A percentile compares a stretch with the other conserved stretches of the same genome.
These are phyloP conservation scores for Ypsolopha scabrella DNA, from an alignment of 2,888 invertebrate species.

Conservation along the genomic window DNA sequence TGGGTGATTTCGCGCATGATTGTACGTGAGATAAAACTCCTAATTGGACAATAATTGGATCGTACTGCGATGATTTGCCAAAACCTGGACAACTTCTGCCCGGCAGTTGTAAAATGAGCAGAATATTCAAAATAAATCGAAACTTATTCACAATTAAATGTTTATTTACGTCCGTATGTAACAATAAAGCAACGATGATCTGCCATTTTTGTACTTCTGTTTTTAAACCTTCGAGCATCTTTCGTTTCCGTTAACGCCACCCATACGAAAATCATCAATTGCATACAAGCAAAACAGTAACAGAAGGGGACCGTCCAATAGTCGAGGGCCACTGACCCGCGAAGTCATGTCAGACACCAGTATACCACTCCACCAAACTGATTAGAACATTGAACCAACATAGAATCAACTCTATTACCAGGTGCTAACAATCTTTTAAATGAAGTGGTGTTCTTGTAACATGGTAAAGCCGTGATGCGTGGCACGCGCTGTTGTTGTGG, in stretches of 20 bases:
- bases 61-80: constrained; percentile 8
- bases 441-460: too few relatives aligned
- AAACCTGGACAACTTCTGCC: neutral
- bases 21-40: constrained; percentile 14
- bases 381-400: too few relatives aligned
- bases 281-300: neutral
- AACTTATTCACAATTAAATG: too few relatives aligned
- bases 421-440: too few relatives aligned
- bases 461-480: too few relatives aligned
- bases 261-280: too few relatives aligned
- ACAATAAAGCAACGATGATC: neutral
- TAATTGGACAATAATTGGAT: constrained; percentile 33
- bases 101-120: too few relatives aligned
- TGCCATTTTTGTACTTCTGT: neutral
- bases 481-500: neutral
- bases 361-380: neutral
- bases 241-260: neutral
- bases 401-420: neutral
- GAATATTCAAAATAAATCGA: too few relatives aligned
- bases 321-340: constrained; percentile 63
- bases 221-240: neutral
- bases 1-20: constrained; percentile 25
- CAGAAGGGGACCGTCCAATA: constrained; percentile 15
- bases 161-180: neutral
- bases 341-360: neutral